A percentile compares a stretch with the other conserved stretches of the same genome.
phyloP scores from a whole-genome alignment of 2,113 vertebrate species.

The Acrocephalus arundinaceus region DNA sequence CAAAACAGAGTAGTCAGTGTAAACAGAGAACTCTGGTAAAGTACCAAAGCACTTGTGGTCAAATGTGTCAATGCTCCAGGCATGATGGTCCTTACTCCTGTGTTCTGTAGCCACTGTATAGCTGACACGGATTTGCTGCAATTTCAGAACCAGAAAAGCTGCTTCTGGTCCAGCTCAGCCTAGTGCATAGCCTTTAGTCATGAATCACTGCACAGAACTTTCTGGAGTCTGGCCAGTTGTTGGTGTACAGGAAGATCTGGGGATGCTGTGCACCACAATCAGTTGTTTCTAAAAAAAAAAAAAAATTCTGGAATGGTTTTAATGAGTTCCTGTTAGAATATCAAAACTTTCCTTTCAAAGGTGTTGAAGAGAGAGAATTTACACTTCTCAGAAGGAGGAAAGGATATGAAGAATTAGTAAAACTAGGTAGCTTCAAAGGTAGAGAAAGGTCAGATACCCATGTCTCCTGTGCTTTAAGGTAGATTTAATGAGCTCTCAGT shows the following conservation, averaged over 20 bases:
- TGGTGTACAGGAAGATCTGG: background rate
- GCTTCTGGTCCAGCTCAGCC: background rate
- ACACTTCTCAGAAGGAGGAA: background rate
- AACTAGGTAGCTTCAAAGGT: background rate
- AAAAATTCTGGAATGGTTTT: background rate
- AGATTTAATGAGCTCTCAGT: background rate
- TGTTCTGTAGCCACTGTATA: background rate
- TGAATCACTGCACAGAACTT: background rate
- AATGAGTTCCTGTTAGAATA: background rate
- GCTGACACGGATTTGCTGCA: background rate
- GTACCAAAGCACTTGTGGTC: background rate
- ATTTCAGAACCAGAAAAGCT: background rate
- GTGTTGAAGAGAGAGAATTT: background rate
- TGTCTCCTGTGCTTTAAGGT: background rate
- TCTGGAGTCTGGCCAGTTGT: background rate
- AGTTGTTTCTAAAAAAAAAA: background rate
- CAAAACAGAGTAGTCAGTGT: background rate
- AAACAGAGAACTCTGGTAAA: background rate
- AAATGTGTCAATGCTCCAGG: background rate
- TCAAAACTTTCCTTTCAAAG: background rate
- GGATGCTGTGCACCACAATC: background rate
- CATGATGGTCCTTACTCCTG: background rate
- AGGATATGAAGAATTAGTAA: background rate
- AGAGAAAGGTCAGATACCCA: background rate
- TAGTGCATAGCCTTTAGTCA: background rate